Base-by-base conservation (phyloP, 2,113 vertebrate species). In the Nycticebus coucang region DNA sequence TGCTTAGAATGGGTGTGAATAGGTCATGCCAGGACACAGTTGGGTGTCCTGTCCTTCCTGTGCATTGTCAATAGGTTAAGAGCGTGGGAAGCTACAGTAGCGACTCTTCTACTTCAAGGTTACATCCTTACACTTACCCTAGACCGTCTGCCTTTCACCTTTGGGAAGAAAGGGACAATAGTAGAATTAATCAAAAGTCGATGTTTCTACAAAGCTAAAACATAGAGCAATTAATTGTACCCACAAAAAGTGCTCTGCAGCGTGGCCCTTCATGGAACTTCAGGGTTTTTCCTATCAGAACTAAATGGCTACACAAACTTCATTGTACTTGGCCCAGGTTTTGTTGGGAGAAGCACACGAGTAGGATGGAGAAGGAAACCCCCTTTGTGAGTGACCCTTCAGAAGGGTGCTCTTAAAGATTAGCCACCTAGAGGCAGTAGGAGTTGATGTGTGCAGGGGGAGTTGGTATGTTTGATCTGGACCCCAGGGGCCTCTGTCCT, bases 371-470 rank as follows among this genome's bases (percentile, higher is more conserved):
- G 19, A 80, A 37, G 82, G 28, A 78, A 82, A 55, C 12, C 1
- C 2, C 1, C 45, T 72, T 12, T 69, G 71, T 14, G 53, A n/a
- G 1, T 50, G 5, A 30, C 21, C 21, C 28, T 64, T 24, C 3
- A 26, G 45, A 89, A 21, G 8, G 37, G 4, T 8, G 3, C 79
- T 74, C 15, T 2, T 5, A 4, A 57, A 60, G 30, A 17, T 41
- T 17, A 45, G 37, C 55, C 21, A 0, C 24, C 2, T 64, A 7
- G 5, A 59, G 55, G n/a, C 41, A 28, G 71, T 2, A 24, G n/a
- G 41, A n/a, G 28, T 53, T 57, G 12, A 1, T 0, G 4, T 30
- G 21, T 59, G 37, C 4, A 0, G 33, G 45, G n/a, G 18, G 45
- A n/a, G 45, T 13, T 17, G 3, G 26, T 37, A 10, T 4, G 5